phyloP scores from a whole-genome alignment of 23 tunicate genomes.

The Halocynthia aurantium region DNA sequence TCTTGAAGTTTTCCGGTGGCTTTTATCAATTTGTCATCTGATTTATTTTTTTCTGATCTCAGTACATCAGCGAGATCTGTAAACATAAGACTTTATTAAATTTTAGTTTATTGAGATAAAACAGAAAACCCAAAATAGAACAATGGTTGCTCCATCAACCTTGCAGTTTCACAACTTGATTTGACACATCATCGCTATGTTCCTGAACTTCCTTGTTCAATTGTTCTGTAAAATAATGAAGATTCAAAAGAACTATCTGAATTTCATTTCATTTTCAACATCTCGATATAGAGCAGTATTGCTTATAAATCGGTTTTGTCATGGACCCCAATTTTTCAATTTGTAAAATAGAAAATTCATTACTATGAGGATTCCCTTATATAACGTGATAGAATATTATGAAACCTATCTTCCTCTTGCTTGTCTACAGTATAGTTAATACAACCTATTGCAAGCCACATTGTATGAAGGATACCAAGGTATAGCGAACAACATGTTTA shows the following conservation, averaged over 20 bases:
- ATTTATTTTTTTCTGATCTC: constrained; percentile 29
- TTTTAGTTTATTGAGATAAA: background rate
- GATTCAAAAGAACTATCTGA: background rate
- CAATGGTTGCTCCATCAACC: constrained; percentile 10
- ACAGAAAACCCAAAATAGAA: background rate
- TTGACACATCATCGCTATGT: constrained; percentile 65
- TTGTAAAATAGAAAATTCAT: too few relatives aligned
- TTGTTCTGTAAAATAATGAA: constrained; percentile 42
- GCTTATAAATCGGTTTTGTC: too few relatives aligned
- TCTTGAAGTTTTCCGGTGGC: constrained; percentile 3
- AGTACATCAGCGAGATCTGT: constrained; percentile 44
- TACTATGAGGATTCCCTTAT: too few relatives aligned
- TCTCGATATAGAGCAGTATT: too few relatives aligned
- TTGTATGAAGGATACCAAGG: too few relatives aligned
- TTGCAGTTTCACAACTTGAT: constrained; percentile 53
- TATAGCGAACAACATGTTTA: too few relatives aligned
- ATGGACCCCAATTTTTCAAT: too few relatives aligned
- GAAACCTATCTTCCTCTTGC: too few relatives aligned
- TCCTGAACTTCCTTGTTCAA: constrained; percentile 43
- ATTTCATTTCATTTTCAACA: too few relatives aligned
- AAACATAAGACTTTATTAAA: background rate
- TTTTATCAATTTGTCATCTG: constrained; percentile 24
- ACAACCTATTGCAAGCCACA: too few relatives aligned
- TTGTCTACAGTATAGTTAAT: too few relatives aligned
- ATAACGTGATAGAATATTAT: too few relatives aligned